A percentile compares a stretch with the other conserved stretches of the same genome.
Evolutionary conservation across 1,140 invertebrate genomes (phyloP).

Genomic region (Anoplolepis gracilipes): DNA sequence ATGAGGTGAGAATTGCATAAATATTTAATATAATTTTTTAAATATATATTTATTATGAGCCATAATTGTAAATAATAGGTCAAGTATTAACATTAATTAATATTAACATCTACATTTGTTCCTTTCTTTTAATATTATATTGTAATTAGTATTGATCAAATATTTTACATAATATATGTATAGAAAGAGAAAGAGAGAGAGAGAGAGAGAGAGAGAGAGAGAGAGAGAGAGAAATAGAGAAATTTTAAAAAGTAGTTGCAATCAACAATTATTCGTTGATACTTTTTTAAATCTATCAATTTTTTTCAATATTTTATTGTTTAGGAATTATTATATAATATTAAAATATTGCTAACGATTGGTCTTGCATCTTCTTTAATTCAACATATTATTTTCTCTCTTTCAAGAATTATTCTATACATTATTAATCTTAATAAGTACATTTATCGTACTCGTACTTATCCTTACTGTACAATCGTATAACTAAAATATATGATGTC

Average conservation of each 20-base stretch:
- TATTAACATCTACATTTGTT: not conserved
- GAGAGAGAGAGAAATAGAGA: not conserved
- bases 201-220: too few relatives aligned
- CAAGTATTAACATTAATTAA: not conserved
- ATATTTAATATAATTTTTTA: too few relatives aligned
- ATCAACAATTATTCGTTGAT: slow-evolving; percentile 5
- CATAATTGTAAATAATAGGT: not conserved
- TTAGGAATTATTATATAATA: not conserved
- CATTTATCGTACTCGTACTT: not conserved
- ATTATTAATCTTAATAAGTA: not conserved
- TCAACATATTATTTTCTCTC: not conserved
- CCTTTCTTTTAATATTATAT: not conserved
- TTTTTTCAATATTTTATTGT: not conserved
- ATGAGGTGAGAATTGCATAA: too few relatives aligned
- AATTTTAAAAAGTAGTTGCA: slow-evolving; percentile 3
- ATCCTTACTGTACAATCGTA: not conserved
- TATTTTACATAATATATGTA: too few relatives aligned
- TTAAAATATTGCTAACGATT: not conserved
- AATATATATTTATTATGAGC: too few relatives aligned
- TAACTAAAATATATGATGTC: slow-evolving; percentile 24
- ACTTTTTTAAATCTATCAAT: not conserved
- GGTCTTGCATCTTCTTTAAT: not conserved
- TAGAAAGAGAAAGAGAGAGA: not conserved
- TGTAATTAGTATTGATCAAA: not conserved
- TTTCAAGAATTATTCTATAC: not conserved